Conservation (phyloP, 2,113 vertebrate species). For the Saccopteryx bilineata region DNA sequence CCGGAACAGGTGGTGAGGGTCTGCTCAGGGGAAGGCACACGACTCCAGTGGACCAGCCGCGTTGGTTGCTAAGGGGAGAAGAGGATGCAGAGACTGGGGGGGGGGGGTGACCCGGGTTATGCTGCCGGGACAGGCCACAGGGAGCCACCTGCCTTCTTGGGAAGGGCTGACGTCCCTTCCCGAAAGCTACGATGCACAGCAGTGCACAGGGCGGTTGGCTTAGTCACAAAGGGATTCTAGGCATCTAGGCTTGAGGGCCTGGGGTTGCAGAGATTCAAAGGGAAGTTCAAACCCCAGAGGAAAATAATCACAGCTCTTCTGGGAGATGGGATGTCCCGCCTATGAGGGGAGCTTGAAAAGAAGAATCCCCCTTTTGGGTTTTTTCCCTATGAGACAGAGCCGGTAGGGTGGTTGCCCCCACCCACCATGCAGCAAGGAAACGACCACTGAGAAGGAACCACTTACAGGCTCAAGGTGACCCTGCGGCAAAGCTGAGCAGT, state of each 20-base stretch:
- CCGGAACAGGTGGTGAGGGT: not conserved
- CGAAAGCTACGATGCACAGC: not conserved
- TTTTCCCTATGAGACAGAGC: not conserved
- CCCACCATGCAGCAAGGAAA: not conserved
- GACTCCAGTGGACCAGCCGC: not conserved
- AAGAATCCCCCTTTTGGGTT: not conserved
- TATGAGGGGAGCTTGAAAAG: not conserved
- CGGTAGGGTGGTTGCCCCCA: not conserved
- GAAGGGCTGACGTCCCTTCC: not conserved
- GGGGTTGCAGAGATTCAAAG: not conserved
- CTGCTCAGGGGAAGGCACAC: not conserved
- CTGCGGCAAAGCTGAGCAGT: not conserved
- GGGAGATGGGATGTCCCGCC: not conserved
- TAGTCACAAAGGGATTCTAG: not conserved
- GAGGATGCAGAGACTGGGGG: not conserved
- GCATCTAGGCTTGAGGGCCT: not conserved
- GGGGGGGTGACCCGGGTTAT: not conserved
- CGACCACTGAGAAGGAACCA: not conserved
- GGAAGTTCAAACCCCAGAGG: not conserved
- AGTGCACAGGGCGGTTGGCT: fast-evolving
- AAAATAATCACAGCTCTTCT: not conserved
- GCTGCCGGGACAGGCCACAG: not conserved
- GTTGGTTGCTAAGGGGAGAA: not conserved
- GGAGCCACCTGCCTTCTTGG: not conserved
- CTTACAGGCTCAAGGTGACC: not conserved